These are phyloP conservation scores for Ormyrus labotus DNA, from an alignment of 2,888 invertebrate species.

Conservation along the genomic window DNA sequence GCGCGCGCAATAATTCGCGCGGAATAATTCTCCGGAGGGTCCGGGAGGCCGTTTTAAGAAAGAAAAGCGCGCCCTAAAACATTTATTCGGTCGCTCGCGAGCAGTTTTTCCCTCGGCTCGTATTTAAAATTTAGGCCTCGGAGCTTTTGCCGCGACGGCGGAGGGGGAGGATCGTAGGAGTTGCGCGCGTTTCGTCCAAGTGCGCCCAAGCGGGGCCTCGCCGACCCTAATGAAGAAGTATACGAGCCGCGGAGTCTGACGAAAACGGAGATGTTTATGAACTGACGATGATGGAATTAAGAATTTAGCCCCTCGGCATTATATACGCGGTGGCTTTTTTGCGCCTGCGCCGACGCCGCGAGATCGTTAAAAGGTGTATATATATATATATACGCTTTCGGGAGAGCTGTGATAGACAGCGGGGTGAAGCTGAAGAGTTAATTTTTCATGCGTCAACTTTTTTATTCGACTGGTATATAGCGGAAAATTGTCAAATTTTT, in stretches of 20 bases:
- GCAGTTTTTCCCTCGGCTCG: constrained; percentile 4
- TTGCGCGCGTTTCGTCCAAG: constrained; percentile 12
- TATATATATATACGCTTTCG: too few species aligned
- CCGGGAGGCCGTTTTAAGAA: constrained; percentile 1
- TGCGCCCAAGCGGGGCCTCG: constrained; percentile 4
- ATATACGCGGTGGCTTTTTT: too few species aligned
- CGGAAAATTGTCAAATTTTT: too few species aligned
- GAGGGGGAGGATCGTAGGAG: background rate
- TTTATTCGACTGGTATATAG: too few species aligned
- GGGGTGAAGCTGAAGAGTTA: too few species aligned
- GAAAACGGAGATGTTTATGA: constrained; percentile 14
- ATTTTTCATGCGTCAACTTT: too few species aligned
- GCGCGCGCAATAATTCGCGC: too few species aligned
- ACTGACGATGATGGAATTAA: constrained; percentile 36
- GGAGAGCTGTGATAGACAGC: too few species aligned
- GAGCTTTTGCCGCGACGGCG: background rate
- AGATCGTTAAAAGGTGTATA: too few species aligned
- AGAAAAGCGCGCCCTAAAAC: constrained; percentile 40
- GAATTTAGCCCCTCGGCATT: background rate
- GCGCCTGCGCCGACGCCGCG: too few species aligned
- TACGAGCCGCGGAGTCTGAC: constrained; percentile 12
- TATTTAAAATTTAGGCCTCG: constrained; percentile 49
- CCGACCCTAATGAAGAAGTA: constrained; percentile 29
- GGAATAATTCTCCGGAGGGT: background rate
- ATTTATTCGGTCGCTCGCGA: constrained; percentile 21